Evolutionary conservation across 2,797 vertebrate species (phyloP), one percentile per base, ranked within the genome.

Genomic region (Catostomus latipinnis): DNA sequence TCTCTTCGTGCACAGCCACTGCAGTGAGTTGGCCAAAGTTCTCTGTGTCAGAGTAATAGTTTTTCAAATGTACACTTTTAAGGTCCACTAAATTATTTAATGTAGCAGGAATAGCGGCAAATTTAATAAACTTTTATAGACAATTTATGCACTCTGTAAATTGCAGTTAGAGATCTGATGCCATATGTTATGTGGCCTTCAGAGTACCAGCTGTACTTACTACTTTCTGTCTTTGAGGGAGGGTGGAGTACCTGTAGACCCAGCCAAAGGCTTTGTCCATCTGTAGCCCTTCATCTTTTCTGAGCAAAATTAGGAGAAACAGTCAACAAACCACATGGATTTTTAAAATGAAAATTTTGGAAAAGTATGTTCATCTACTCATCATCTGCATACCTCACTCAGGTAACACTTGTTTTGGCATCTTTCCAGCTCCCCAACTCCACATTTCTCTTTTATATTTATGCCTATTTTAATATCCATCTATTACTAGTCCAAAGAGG

Each of bases 21-120:
- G 34, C 34, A 3, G 34, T 34, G 34, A 78, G 61, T 22, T 54
- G 34, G 67, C 58, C 50, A 48, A 54, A 78, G 50, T 34, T 34
- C 34, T 34, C 34, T 34, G 34, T 34, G 34, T 3, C 34, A 4
- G 34, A 34, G 34, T 2, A 34, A 4, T 34, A 34, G 34, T 13
- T 1, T 45, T 13, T 45, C 16, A 5, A 16, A 43, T 71, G 13
- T 10, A 45, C 16, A 46, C 11, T 46, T 62, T 63, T 71, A 71
- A 45, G 34, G 8, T 46, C 11, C 4, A 7, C 49, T 71, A 63
- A 78, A 63, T 87, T 69, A 87, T 89, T 85, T 66, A 83, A 80
- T 63, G 49, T 81, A 67, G 53, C 80, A 74, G 74, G 54, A 54
- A 70, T 13, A 48, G 66, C 53, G 66, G 57, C 57, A 71, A 71